Evolutionary conservation across 2,888 invertebrate genomes (phyloP).

Genomic region (Odontocerum albicorne): DNA sequence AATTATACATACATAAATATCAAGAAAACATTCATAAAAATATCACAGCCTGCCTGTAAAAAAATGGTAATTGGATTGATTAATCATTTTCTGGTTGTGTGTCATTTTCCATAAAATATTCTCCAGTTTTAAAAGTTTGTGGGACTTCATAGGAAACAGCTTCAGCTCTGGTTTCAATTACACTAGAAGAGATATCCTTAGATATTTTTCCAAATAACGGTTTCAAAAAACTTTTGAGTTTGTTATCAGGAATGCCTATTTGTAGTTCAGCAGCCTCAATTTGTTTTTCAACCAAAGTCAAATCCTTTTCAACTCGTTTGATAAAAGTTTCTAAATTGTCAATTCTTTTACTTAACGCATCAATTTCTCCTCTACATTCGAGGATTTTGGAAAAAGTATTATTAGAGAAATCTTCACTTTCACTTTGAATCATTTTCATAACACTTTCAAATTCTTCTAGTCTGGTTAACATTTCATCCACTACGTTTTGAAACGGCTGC

Average conservation of each 20-base stretch:
- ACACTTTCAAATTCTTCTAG: constrained; percentile 67
- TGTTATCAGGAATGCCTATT: constrained; percentile 60
- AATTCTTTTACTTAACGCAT: constrained; percentile 57
- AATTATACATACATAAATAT: background rate
- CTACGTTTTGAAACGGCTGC: constrained; percentile 61
- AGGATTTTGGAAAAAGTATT: constrained; percentile 56
- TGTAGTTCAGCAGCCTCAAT: constrained; percentile 63
- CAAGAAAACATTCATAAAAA: too few species aligned
- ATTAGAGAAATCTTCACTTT: constrained; percentile 50
- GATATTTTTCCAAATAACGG: constrained; percentile 56
- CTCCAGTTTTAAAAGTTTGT: constrained; percentile 43
- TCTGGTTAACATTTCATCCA: constrained; percentile 68
- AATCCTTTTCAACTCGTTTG: constrained; percentile 56
- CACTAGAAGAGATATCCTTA: constrained; percentile 15
- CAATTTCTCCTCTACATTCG: constrained; percentile 56
- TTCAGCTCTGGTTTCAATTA: constrained; percentile 39
- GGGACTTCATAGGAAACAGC: constrained; percentile 44
- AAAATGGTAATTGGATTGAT: too few species aligned
- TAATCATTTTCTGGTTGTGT: background rate
- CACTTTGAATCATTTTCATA: constrained; percentile 57
- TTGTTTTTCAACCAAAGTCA: constrained; percentile 56
- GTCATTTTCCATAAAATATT: constrained; percentile 41
- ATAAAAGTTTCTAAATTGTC: constrained; percentile 58
- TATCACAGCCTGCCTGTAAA: too few species aligned
- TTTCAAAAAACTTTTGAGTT: constrained; percentile 60